A percentile compares a stretch with the other conserved stretches of the same genome.
Evolutionary conservation across 2,797 vertebrate species (phyloP).

Genomic region (Liasis olivaceus): DNA sequence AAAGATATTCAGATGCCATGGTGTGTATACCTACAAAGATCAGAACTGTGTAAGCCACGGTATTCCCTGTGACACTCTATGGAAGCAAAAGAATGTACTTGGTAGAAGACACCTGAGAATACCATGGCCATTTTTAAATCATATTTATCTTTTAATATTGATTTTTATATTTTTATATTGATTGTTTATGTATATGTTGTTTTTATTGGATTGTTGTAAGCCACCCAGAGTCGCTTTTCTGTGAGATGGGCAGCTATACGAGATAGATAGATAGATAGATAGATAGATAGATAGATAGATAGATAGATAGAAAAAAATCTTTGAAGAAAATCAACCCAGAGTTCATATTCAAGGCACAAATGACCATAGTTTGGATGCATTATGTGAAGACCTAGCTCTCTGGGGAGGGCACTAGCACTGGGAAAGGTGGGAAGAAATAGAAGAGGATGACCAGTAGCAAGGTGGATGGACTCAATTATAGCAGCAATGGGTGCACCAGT

Average conservation of each 20-base stretch:
- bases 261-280: too few species aligned
- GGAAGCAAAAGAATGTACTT: background rate
- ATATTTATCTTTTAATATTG: too few species aligned
- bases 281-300: too few species aligned
- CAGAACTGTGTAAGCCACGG: background rate
- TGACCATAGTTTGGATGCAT: background rate
- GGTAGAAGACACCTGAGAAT: background rate
- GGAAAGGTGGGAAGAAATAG: background rate
- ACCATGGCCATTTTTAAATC: too few species aligned
- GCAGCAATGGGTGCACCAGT: background rate
- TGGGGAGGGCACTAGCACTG: background rate
- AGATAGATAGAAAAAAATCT: background rate
- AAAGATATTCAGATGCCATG: background rate
- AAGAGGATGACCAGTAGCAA: background rate
- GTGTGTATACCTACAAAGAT: background rate
- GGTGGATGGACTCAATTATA: background rate
- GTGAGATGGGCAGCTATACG: too few species aligned
- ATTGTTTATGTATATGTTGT: too few species aligned
- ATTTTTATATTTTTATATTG: too few species aligned
- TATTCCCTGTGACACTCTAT: background rate
- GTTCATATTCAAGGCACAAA: background rate
- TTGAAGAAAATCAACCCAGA: background rate
- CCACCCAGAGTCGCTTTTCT: too few species aligned
- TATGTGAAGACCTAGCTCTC: background rate
- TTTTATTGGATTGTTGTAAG: too few species aligned